Evolutionary conservation across 2,113 vertebrate genomes (phyloP).

Genomic region (Psephotus haematonotus): DNA sequence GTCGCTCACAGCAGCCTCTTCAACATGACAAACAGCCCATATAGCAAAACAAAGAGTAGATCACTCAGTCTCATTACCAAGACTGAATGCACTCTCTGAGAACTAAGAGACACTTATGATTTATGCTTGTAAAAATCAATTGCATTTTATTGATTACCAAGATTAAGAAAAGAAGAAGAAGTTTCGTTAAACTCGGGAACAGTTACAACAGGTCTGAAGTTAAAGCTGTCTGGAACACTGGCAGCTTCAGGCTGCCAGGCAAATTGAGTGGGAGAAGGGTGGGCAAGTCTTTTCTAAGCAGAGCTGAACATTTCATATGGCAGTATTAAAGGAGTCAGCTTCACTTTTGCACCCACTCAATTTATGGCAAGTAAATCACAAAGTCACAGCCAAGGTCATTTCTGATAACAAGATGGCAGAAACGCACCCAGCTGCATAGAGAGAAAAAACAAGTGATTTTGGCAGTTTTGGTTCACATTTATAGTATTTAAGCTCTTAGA

Average conservation of each 20-base stretch:
- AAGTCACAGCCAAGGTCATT: not conserved
- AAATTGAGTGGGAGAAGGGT: not conserved
- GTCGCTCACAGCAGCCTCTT: conserved; percentile 31
- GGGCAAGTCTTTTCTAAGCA: not conserved
- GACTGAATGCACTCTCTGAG: not conserved
- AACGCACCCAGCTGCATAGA: not conserved
- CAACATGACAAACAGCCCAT: conserved; percentile 20
- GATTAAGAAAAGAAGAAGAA: not conserved
- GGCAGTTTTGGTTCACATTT: conserved; percentile 1
- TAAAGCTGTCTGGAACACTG: not conserved
- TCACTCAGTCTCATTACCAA: not conserved
- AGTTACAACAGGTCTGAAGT: not conserved
- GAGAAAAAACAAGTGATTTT: not conserved
- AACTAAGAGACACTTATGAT: conserved; percentile 19
- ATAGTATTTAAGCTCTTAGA: not conserved
- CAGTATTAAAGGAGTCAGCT: not conserved
- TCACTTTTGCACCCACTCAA: not conserved
- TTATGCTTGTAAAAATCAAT: conserved; percentile 37
- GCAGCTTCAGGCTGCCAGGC: not conserved
- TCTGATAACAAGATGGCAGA: not conserved
- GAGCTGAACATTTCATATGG: not conserved
- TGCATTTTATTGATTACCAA: not conserved
- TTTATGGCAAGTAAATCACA: not conserved
- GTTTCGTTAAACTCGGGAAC: not conserved
- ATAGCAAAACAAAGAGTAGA: conserved; percentile 20